These are phyloP conservation scores for Nannospalax galili DNA, from an alignment of 2,113 vertebrate genomes.

Conservation along the genomic window DNA sequence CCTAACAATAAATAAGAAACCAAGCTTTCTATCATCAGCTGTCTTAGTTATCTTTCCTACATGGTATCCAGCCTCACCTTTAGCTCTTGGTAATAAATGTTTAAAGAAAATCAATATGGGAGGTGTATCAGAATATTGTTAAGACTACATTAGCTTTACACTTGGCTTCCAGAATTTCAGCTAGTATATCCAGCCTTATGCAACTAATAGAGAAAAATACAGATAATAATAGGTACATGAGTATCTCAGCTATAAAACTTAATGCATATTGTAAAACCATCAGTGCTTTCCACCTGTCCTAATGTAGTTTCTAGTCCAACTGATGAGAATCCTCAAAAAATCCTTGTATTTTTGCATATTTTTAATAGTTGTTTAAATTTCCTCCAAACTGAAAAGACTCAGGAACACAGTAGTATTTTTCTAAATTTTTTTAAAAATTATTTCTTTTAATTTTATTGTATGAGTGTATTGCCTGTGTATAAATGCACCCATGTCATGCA, in stretches of 20 bases:
- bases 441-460: too few species aligned
- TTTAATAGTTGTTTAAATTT: not conserved
- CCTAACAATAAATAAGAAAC: not conserved
- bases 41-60: not conserved
- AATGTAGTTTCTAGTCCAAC: not conserved
- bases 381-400: not conserved
- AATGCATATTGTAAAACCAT: not conserved
- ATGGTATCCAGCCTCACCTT: not conserved
- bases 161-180: not conserved
- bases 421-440: too few species aligned
- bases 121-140: not conserved
- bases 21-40: not conserved
- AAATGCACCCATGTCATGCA: too few species aligned
- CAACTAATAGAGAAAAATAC: not conserved
- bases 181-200: not conserved
- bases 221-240: not conserved
- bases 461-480: too few species aligned
- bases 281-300: not conserved
- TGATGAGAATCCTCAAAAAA: not conserved
- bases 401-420: not conserved
- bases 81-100: not conserved
- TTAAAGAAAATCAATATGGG: not conserved
- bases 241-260: not conserved
- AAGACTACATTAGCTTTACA: not conserved
- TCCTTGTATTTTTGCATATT: not conserved